phyloP scores from a whole-genome alignment of 2,888 invertebrate species.

The Volucella inanis region DNA sequence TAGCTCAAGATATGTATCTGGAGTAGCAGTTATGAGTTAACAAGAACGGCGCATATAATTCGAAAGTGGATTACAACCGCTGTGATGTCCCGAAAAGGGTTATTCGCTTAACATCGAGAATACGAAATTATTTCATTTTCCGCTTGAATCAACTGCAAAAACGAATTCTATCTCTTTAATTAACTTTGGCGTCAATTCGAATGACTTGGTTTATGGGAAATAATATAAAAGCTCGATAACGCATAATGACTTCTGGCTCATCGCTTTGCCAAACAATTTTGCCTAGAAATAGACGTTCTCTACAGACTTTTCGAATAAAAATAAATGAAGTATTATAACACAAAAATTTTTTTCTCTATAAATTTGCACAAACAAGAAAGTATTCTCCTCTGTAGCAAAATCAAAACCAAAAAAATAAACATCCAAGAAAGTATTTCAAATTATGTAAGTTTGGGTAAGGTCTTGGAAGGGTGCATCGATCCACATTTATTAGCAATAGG shows the following conservation, averaged over 20 bases:
- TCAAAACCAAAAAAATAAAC: too few relatives aligned
- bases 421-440: too few relatives aligned
- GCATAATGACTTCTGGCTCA: constrained; percentile 25
- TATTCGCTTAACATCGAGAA: constrained; percentile 67
- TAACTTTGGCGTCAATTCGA: constrained; percentile 76
- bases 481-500: too few relatives aligned
- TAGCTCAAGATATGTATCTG: constrained; percentile 64
- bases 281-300: too few relatives aligned
- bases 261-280: neutral
- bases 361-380: too few relatives aligned
- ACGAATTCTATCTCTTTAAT: constrained; percentile 75
- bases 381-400: too few relatives aligned
- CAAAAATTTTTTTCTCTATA: too few relatives aligned
- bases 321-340: too few relatives aligned
- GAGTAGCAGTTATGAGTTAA: constrained; percentile 64
- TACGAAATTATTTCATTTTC: constrained; percentile 76
- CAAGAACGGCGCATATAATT: constrained; percentile 63
- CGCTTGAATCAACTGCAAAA: constrained; percentile 76
- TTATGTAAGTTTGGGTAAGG: too few relatives aligned
- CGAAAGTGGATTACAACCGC: constrained; percentile 68
- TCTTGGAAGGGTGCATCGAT: too few relatives aligned
- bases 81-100: constrained; percentile 47
- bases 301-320: too few relatives aligned
- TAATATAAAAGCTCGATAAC: constrained; percentile 16
- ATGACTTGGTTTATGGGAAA: constrained; percentile 46